Conservation (phyloP, 2,113 vertebrate species). For the Heterocephalus glaber region DNA sequence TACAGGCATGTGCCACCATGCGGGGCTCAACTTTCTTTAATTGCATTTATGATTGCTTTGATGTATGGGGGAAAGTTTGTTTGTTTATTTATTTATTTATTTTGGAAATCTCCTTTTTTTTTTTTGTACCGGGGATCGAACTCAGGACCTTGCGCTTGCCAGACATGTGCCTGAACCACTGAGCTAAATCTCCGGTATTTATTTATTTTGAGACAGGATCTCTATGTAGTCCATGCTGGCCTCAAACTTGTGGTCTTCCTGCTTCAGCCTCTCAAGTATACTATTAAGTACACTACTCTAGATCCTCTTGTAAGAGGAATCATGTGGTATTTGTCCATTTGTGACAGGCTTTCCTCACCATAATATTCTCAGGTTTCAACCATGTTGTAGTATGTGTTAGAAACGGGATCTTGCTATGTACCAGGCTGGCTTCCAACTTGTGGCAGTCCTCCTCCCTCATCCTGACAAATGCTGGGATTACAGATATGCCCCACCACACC, state of each 20-base stretch:
- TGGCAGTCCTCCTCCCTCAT: background rate
- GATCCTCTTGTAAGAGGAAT: conserved; percentile 1
- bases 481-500: background rate
- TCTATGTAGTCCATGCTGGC: background rate
- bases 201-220: background rate
- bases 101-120: no score
- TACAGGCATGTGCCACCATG: no score
- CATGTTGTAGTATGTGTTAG: background rate
- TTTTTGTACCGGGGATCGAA: no score
- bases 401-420: background rate
- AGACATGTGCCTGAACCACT: no score
- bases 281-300: background rate
- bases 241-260: background rate
- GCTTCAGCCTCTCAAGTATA: background rate
- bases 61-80: background rate
- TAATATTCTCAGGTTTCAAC: background rate
- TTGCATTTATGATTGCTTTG: background rate
- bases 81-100: background rate
- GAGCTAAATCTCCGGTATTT: no score
- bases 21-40: background rate
- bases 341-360: background rate
- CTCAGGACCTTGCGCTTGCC: no score
- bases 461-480: background rate
- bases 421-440: no score
- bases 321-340: background rate